Conservation (phyloP, 2,113 vertebrate genomes). For the Dunckerocampus dactyliophorus region DNA sequence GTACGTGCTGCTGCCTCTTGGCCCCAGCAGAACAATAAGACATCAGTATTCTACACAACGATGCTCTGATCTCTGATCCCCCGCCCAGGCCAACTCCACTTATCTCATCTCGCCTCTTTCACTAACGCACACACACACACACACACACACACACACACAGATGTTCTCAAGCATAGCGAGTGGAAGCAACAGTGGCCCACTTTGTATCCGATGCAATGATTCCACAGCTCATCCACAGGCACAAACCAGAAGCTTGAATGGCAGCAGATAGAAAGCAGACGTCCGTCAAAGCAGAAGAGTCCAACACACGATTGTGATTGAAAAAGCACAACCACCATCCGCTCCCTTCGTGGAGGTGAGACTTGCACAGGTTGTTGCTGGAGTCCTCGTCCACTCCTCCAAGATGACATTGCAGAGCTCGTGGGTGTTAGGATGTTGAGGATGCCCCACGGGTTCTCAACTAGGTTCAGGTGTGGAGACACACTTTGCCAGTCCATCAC, state of each 20-base stretch:
- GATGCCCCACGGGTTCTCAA: too few relatives aligned
- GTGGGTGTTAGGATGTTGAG: too few relatives aligned
- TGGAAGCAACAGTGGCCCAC: slow-evolving; percentile 48
- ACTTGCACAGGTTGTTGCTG: too few relatives aligned
- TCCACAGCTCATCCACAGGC: slow-evolving; percentile 39
- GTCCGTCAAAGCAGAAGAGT: too few relatives aligned
- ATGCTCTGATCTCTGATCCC: slow-evolving; percentile 62
- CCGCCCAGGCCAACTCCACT: slow-evolving; percentile 65
- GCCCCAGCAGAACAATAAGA: slow-evolving; percentile 63
- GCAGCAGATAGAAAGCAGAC: too few relatives aligned
- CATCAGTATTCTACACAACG: slow-evolving; percentile 70
- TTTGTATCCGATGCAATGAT: slow-evolving; percentile 53
- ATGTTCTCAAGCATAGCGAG: slow-evolving; percentile 47
- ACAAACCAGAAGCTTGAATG: not conserved
- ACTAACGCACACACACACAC: slow-evolving; percentile 28
- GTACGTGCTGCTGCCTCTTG: slow-evolving; percentile 33
- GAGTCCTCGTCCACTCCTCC: too few relatives aligned
- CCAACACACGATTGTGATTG: too few relatives aligned
- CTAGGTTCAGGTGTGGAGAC: too few relatives aligned
- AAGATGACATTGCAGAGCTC: too few relatives aligned
- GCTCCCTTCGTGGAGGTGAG: too few relatives aligned
- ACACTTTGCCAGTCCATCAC: too few relatives aligned
- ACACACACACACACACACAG: slow-evolving; percentile 31
- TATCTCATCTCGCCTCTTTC: slow-evolving; percentile 62
- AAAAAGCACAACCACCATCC: too few relatives aligned